Base-by-base conservation (phyloP, 2,888 invertebrate genomes). In the Stenchaetothrips biformis region DNA sequence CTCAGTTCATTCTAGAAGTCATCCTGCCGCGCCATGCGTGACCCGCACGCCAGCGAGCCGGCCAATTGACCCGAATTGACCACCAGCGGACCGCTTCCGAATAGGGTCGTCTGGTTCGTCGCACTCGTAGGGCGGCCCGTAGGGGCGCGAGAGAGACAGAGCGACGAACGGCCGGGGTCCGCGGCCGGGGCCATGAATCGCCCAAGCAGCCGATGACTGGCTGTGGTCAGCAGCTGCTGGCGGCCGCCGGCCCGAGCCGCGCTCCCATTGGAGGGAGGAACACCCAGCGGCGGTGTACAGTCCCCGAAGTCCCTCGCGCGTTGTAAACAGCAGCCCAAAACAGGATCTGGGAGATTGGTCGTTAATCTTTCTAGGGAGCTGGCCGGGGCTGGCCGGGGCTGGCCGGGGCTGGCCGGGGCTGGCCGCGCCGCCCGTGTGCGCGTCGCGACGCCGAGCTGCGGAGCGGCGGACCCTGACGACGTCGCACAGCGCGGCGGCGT, bases 61-160 rank as follows among this genome's bases (percentile, higher is more conserved):
- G 37, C 67, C 67, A 74, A 74, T 74, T 21, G 67, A 25, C 67
- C 67, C 67, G 67, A 74, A 74, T 74, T 74, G 67, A 25, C 67
- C 25, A 74, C 67, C 25, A 74, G 67, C 16, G 53, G 53, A 53
- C 53, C 6, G 53, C 2, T 7, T 9, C 53, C 53, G 53, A 16
- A 9, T n/a, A 18, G 59, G 4, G 13, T 37, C 4, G 37, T 37
- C 37, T 37, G n/a, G n/a, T n/a, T 4, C 37, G 37, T 37, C 37
- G 37, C 37, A 37, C 37, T 37, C 37, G 4, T 4, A 4, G 37
- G 37, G 37, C 37, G 37, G 1, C 37, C 59, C 59, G 13, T 16
- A 13, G 59, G 18, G 16, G 59, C 59, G 59, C 59, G 18, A 6
- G 59, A 18, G 37, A 37, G 37, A 37, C n/a, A n/a, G n/a, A n/a